phyloP scores from a whole-genome alignment of 2,888 invertebrate genomes.

The Eupithecia subfuscata region DNA sequence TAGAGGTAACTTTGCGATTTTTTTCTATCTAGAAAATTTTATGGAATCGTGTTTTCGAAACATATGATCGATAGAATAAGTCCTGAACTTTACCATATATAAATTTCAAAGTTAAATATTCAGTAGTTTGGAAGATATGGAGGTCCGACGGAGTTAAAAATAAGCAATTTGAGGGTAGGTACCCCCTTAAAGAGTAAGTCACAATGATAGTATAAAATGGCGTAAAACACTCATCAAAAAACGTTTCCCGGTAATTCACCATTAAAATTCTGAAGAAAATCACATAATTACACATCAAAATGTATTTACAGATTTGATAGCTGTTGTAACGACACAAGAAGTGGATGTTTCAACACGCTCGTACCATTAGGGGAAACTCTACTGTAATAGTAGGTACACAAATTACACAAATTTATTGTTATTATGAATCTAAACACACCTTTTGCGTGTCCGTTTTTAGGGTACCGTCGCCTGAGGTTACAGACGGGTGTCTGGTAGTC shows the following conservation, averaged over 20 bases:
- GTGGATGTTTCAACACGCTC: slow-evolving; percentile 70
- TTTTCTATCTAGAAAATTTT: too few relatives aligned
- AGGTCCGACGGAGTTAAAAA: too few relatives aligned
- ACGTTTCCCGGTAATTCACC: slow-evolving; percentile 17
- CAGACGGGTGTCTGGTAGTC: neutral
- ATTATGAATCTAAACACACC: slow-evolving; percentile 65
- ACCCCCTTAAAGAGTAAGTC: neutral
- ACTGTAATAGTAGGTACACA: slow-evolving; percentile 64
- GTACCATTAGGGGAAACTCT: slow-evolving; percentile 57
- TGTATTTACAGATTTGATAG: slow-evolving; percentile 49
- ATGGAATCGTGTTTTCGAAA: too few relatives aligned
- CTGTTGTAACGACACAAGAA: slow-evolving; percentile 50
- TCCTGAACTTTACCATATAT: too few relatives aligned
- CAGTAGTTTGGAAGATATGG: too few relatives aligned
- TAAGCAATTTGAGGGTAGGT: too few relatives aligned
- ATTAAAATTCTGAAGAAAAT: slow-evolving; percentile 35
- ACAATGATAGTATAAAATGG: neutral
- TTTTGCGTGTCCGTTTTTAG: slow-evolving; percentile 57
- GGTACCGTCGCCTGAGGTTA: slow-evolving; percentile 3
- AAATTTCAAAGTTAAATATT: too few relatives aligned
- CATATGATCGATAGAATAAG: too few relatives aligned
- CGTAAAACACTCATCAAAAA: neutral
- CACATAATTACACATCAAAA: slow-evolving; percentile 38
- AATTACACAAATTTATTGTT: slow-evolving; percentile 75
- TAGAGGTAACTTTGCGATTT: too few relatives aligned